phyloP scores from a whole-genome alignment of 2,888 invertebrate species.

The Tetragnatha montana region DNA sequence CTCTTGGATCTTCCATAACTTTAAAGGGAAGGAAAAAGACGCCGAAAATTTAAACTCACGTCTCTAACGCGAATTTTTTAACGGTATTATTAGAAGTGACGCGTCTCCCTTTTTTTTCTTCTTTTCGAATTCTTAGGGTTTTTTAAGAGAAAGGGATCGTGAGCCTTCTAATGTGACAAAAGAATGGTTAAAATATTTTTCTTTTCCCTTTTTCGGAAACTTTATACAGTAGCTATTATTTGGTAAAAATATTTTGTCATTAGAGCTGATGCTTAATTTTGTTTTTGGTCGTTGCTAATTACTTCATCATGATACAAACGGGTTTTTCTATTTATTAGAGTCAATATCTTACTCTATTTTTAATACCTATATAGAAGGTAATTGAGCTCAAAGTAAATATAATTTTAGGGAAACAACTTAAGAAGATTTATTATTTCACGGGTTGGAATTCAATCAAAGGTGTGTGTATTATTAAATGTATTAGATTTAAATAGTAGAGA shows the following conservation, averaged over 20 bases:
- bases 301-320: too few species aligned
- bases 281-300: too few species aligned
- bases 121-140: neutral
- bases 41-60: constrained; percentile 58
- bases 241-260: neutral
- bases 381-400: too few species aligned
- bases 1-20: neutral
- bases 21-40: constrained; percentile 18
- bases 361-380: too few species aligned
- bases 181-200: constrained; percentile 20
- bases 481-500: too few species aligned
- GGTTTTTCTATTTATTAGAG: too few species aligned
- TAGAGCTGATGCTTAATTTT: neutral
- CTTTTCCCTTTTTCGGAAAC: neutral
- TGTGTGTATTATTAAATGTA: too few species aligned
- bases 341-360: too few species aligned
- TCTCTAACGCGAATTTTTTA: constrained; percentile 24
- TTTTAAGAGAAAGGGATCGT: neutral
- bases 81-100: constrained; percentile 27
- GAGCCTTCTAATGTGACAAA: neutral
- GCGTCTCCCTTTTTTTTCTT: constrained; percentile 13
- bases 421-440: too few species aligned
- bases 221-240: neutral
- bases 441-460: too few species aligned
- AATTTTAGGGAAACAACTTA: too few species aligned